Conservation (phyloP, 2,113 vertebrate genomes). For the Eudyptes chrysolophus region DNA sequence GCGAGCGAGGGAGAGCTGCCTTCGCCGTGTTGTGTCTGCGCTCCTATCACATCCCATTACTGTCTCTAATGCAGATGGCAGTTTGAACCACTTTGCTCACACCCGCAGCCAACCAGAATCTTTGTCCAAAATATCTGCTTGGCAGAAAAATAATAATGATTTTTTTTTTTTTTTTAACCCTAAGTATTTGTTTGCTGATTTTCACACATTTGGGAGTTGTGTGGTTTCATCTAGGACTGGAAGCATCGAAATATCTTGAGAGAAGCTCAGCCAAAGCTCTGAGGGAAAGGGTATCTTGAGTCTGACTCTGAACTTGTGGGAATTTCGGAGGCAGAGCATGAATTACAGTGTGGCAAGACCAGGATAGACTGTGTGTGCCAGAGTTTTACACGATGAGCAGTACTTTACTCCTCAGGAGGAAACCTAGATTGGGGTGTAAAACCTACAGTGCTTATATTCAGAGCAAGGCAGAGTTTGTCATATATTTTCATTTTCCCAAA, state of each 20-base stretch:
- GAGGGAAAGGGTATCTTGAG: background rate
- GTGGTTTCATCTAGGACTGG: background rate
- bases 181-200: background rate
- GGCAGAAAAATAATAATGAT: background rate
- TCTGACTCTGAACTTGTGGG: background rate
- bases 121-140: background rate
- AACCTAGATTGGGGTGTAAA: background rate
- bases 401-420: background rate
- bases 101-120: background rate
- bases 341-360: background rate
- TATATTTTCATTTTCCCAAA: background rate
- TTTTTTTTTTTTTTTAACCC: background rate
- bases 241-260: background rate
- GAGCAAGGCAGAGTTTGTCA: background rate
- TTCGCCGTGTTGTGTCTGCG: background rate
- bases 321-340: background rate
- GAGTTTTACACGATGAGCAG: background rate
- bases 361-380: background rate
- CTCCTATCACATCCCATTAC: conserved; percentile 41
- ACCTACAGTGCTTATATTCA: background rate
- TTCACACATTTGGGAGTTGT: background rate
- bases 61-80: conserved; percentile 1
- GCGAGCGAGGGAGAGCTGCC: background rate
- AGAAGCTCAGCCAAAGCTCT: background rate
- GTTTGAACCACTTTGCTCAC: background rate